Conservation (phyloP, 2,888 invertebrate species). For the Choreutis nemorana region DNA sequence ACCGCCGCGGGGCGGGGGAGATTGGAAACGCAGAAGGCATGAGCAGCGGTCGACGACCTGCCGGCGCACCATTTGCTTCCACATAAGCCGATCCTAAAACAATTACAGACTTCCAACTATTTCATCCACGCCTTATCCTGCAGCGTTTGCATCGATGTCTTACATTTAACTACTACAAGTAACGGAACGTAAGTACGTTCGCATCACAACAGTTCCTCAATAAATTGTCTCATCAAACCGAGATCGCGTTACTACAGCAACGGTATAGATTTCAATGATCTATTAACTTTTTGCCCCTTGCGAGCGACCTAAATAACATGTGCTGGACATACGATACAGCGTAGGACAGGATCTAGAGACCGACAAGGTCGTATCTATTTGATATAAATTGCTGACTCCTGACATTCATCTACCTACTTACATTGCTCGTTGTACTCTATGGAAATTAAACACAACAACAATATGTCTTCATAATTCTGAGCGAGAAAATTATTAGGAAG, state of each 20-base stretch:
- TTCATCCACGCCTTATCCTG: too few relatives aligned
- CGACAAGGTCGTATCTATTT: slow-evolving; percentile 60
- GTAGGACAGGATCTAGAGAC: slow-evolving; percentile 56
- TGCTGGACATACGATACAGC: slow-evolving; percentile 39
- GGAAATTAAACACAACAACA: not conserved
- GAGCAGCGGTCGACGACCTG: slow-evolving; percentile 61
- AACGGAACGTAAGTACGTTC: too few relatives aligned
- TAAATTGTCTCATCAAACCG: slow-evolving; percentile 12
- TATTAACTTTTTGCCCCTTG: slow-evolving; percentile 22
- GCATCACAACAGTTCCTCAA: slow-evolving; percentile 1
- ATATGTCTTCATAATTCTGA: not conserved
- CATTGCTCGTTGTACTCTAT: not conserved
- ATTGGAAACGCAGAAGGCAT: slow-evolving; percentile 58
- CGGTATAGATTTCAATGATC: too few relatives aligned
- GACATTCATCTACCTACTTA: not conserved
- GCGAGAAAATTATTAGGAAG: not conserved
- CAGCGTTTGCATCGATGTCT: too few relatives aligned
- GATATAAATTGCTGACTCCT: slow-evolving; percentile 31
- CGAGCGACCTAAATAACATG: slow-evolving; percentile 41
- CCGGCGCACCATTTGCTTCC: slow-evolving; percentile 50
- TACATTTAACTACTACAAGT: too few relatives aligned
- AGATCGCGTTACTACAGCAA: too few relatives aligned
- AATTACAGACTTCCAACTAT: slow-evolving; percentile 36
- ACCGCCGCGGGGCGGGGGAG: slow-evolving; percentile 35
- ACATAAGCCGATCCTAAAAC: slow-evolving; percentile 41